Evolutionary conservation across 1,140 invertebrate species (phyloP).

Genomic region (Notospermus geniculatus): DNA sequence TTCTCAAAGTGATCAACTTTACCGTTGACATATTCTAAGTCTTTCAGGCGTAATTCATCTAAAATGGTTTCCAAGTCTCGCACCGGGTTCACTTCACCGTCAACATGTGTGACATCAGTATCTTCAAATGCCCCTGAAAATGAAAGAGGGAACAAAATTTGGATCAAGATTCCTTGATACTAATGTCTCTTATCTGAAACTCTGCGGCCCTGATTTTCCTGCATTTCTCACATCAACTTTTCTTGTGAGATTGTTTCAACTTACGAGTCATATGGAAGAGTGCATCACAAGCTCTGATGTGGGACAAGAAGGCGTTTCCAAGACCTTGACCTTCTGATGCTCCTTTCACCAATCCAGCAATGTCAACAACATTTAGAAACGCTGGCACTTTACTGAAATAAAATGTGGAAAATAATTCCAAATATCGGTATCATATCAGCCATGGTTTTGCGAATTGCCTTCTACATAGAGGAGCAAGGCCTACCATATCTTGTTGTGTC

Average conservation of each 20-base stretch:
- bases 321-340: constrained; percentile 97
- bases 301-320: constrained; percentile 97
- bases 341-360: constrained; percentile 97
- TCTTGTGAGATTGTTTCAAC: no score
- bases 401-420: no score
- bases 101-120: constrained; percentile 96
- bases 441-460: no score
- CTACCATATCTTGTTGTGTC: no score
- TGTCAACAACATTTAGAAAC: constrained; percentile 91
- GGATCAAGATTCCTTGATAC: no score
- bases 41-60: constrained; percentile 93
- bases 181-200: no score
- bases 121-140: constrained; percentile 91
- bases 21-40: constrained; percentile 75
- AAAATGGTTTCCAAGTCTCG: constrained; percentile 95
- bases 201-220: no score
- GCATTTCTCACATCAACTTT: no score
- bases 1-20: constrained; percentile 86
- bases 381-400: constrained; percentile 90
- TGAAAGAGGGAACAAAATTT: no score
- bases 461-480: no score
- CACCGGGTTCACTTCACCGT: constrained; percentile 96
- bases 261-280: constrained; percentile 96
- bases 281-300: constrained; percentile 98
- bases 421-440: no score